A percentile compares a stretch with the other conserved stretches of the same genome.
These are phyloP conservation scores for Lycaon pictus DNA, from an alignment of 2,113 vertebrate species.

Conservation along the genomic window DNA sequence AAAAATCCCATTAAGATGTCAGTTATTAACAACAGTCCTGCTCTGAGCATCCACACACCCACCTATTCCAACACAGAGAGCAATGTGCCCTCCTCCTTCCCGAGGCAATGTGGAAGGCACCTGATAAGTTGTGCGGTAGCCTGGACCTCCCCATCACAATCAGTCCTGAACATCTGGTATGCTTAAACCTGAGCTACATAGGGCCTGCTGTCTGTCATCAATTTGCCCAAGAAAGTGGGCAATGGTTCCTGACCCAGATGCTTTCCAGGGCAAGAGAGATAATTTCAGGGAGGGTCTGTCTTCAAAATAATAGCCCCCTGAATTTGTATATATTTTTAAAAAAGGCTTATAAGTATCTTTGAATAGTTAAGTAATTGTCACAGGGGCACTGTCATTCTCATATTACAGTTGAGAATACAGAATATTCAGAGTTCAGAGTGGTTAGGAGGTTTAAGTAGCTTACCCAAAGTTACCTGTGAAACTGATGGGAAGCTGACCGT, in stretches of 20 bases:
- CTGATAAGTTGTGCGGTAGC: constrained; percentile 36
- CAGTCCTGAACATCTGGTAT: constrained; percentile 31
- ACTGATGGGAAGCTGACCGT: neutral
- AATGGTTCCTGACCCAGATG: neutral
- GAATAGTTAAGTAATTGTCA: neutral
- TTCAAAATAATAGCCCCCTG: neutral
- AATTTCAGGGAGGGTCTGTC: neutral
- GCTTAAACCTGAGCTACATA: neutral
- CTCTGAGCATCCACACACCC: neutral
- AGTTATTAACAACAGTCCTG: neutral
- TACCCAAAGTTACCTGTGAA: neutral
- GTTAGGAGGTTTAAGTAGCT: neutral
- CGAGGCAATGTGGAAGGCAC: neutral
- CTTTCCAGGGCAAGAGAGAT: neutral
- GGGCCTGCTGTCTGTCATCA: neutral
- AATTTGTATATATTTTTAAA: neutral
- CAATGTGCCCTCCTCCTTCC: neutral
- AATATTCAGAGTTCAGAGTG: neutral
- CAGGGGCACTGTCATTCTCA: neutral
- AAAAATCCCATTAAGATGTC: neutral
- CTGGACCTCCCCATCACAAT: neutral
- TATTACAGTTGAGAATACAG: neutral
- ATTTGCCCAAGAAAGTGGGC: neutral
- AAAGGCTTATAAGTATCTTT: neutral
- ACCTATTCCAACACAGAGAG: neutral